A percentile compares a stretch with the other conserved stretches of the same genome.
phyloP scores from a whole-genome alignment of 2,797 vertebrate species.

The Ptychobarbus kaznakovi region DNA sequence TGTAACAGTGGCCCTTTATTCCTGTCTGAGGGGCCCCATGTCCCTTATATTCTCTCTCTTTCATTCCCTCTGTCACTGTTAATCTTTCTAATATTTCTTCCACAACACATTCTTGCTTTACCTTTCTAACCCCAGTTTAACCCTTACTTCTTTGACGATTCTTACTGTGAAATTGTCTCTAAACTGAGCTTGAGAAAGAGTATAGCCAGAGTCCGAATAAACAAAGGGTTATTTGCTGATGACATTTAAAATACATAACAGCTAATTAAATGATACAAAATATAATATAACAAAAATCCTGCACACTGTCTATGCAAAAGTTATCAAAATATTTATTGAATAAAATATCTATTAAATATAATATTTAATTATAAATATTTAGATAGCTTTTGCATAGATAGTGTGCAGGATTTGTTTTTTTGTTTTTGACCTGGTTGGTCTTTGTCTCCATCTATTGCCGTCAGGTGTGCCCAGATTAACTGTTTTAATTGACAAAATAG shows the following conservation, averaged over 20 bases:
- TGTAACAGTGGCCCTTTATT: slow-evolving; percentile 36
- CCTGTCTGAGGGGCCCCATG: slow-evolving; percentile 26
- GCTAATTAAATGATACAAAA: background rate
- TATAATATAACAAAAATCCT: background rate
- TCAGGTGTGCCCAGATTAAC: too few species aligned
- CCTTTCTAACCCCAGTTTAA: background rate
- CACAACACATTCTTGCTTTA: background rate
- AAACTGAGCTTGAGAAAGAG: background rate
- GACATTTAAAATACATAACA: background rate
- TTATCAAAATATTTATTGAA: too few species aligned
- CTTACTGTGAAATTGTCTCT: background rate
- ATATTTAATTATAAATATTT: too few species aligned
- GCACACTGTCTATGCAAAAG: too few species aligned
- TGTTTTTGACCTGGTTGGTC: too few species aligned
- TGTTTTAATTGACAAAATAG: background rate
- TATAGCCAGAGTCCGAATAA: background rate
- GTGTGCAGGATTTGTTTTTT: too few species aligned
- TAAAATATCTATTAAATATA: too few species aligned
- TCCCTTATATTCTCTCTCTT: slow-evolving; percentile 23
- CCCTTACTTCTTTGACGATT: background rate
- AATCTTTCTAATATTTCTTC: slow-evolving; percentile 11
- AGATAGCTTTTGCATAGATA: too few species aligned
- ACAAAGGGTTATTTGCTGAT: background rate
- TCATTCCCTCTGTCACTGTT: slow-evolving; percentile 7
- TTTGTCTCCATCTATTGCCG: too few species aligned